Evolutionary conservation across 2,797 vertebrate genomes (phyloP).

Genomic region (Cyprinodon diabolis): DNA sequence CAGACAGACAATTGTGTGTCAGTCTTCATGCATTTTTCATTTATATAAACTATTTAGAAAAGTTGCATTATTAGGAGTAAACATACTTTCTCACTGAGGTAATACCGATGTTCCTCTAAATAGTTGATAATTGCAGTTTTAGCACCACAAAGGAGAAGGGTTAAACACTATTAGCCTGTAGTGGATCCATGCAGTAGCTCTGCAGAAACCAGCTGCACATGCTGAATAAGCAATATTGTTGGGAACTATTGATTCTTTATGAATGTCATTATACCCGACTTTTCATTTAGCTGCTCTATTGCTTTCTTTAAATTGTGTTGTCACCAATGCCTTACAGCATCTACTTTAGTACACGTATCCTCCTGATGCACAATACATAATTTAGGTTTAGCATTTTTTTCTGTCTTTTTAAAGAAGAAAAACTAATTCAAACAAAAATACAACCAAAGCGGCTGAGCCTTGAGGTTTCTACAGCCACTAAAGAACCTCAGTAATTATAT

Average conservation of each 20-base stretch:
- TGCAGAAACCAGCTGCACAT: constrained; percentile 20
- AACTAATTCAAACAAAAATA: no score
- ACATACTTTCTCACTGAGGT: neutral
- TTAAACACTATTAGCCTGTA: constrained; percentile 3
- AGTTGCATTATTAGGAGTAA: neutral
- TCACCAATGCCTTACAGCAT: neutral
- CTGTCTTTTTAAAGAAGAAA: no score
- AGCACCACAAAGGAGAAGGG: neutral
- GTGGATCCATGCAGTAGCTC: constrained; percentile 1
- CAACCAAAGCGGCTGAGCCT: neutral
- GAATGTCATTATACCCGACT: constrained; percentile 23
- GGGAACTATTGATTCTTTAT: constrained; percentile 29
- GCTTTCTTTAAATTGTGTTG: constrained; percentile 1
- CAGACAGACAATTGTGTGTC: neutral
- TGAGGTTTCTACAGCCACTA: no score
- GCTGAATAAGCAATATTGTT: constrained; percentile 23
- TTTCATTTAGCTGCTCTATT: constrained; percentile 27
- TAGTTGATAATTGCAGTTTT: constrained; percentile 1
- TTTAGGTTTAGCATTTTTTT: neutral
- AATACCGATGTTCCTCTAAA: neutral
- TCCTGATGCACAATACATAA: neutral
- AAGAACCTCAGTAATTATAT: no score
- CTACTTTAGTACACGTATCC: neutral
- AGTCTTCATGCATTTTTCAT: neutral
- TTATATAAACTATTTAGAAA: neutral